Conservation (phyloP, 2,113 vertebrate genomes). For the Colius striatus region DNA sequence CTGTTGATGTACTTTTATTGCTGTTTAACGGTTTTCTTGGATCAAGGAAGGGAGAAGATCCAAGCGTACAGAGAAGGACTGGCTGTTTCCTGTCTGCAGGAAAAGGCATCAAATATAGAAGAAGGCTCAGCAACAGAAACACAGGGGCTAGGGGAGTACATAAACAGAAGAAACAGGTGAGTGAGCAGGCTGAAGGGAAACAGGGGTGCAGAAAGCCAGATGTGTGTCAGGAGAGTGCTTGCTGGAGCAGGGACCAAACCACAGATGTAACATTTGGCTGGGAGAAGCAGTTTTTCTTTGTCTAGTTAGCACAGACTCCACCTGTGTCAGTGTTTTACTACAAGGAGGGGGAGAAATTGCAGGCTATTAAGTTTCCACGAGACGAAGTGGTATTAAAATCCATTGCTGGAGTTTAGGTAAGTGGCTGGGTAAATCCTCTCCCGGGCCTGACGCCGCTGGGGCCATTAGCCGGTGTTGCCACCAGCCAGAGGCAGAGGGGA, state of each 20-base stretch:
- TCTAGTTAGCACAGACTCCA: not conserved
- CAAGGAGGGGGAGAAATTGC: not conserved
- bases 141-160: not conserved
- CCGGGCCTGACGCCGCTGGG: not conserved
- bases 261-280: not conserved
- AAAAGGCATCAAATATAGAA: not conserved
- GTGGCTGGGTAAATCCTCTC: not conserved
- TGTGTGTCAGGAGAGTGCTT: not conserved
- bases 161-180: not conserved
- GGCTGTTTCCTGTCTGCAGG: not conserved
- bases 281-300: not conserved
- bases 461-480: not conserved
- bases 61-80: not conserved
- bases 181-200: not conserved
- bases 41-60: not conserved
- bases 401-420: not conserved
- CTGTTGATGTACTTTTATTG: not conserved
- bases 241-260: not conserved
- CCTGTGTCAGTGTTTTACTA: not conserved
- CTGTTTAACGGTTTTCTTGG: not conserved
- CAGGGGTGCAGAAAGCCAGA: not conserved
- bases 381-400: constrained; percentile 2
- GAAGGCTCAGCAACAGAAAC: not conserved
- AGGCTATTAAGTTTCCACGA: constrained; percentile 9
- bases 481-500: fast-evolving